These are phyloP conservation scores for Archivesica marissinica DNA, from an alignment of 1,140 invertebrate genomes.

Conservation along the genomic window DNA sequence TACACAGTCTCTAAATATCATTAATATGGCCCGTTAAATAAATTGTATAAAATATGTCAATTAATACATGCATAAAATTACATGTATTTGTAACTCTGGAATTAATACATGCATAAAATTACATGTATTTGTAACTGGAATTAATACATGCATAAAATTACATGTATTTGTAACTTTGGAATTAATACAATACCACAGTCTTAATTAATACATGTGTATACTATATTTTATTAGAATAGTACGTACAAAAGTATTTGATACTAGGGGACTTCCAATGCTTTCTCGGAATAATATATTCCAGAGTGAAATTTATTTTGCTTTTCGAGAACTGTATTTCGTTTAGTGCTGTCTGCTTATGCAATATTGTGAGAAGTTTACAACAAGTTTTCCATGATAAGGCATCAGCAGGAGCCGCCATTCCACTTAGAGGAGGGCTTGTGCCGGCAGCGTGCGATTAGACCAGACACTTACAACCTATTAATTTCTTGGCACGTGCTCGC, in stretches of 20 bases:
- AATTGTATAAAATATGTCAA: no score
- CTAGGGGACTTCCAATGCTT: background rate
- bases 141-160: no score
- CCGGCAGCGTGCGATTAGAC: background rate
- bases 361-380: background rate
- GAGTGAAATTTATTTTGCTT: background rate
- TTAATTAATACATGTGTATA: no score
- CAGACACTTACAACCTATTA: constrained; percentile 30
- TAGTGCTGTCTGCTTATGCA: background rate
- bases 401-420: background rate
- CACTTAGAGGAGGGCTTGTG: background rate
- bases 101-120: no score
- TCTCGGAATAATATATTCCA: background rate
- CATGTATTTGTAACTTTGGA: no score
- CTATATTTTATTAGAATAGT: no score
- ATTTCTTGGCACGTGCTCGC: constrained; percentile 32
- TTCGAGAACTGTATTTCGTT: background rate
- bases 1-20: no score
- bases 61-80: no score
- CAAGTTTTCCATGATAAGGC: background rate
- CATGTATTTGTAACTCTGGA: no score
- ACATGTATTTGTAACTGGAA: background rate
- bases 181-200: no score
- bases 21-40: no score
- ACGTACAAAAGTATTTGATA: no score